Evolutionary conservation across 2,888 invertebrate genomes (phyloP).

Genomic region (Dicranocentrus wangi): DNA sequence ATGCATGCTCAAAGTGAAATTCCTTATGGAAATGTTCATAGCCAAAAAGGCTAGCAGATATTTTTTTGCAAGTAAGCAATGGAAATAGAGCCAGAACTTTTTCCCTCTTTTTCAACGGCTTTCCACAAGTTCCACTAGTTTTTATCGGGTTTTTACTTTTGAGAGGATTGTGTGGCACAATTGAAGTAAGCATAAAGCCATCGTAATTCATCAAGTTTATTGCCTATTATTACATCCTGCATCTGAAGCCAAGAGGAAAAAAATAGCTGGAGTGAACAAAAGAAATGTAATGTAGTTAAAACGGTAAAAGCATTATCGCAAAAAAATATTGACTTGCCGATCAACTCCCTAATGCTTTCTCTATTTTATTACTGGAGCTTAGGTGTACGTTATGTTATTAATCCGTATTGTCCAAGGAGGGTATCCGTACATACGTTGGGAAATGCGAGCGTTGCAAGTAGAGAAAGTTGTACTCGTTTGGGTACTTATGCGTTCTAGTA

Average conservation of each 20-base stretch:
- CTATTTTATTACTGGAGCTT: too few species aligned
- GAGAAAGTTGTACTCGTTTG: too few species aligned
- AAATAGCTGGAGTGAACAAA: neutral
- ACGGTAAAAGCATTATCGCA: conserved; percentile 32
- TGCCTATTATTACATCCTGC: conserved; percentile 64
- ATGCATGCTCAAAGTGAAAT: neutral
- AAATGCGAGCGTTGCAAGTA: too few species aligned
- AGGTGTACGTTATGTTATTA: too few species aligned
- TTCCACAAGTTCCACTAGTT: neutral
- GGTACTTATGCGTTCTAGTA: too few species aligned
- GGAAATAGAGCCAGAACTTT: too few species aligned
- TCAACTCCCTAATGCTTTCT: conserved; percentile 2
- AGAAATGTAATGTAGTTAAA: conserved; percentile 41
- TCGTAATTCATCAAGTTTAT: conserved; percentile 63
- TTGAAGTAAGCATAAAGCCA: conserved; percentile 38
- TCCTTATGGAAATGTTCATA: too few species aligned
- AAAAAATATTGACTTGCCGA: conserved; percentile 26
- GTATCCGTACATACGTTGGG: too few species aligned
- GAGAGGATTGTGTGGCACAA: neutral
- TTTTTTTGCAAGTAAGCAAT: neutral
- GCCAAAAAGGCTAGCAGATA: neutral
- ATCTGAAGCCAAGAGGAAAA: conserved; percentile 39
- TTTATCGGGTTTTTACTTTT: too few species aligned
- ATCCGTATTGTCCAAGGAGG: too few species aligned
- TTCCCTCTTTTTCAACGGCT: too few species aligned